A percentile compares a stretch with the other conserved stretches of the same genome.
phyloP scores from a whole-genome alignment of 2,113 vertebrate genomes.

The Lepisosteus oculatus region DNA sequence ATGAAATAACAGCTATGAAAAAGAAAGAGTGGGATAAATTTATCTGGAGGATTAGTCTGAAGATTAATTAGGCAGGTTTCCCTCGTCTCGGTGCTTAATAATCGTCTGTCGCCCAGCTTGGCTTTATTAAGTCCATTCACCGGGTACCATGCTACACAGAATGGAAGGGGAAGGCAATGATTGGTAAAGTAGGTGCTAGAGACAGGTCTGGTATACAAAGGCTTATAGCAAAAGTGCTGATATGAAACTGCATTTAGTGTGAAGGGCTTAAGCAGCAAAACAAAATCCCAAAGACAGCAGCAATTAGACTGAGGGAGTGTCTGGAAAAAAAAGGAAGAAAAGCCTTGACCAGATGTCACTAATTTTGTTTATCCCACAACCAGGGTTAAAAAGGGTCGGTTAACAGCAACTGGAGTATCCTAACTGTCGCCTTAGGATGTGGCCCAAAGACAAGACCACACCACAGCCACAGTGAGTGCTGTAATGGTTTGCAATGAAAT shows the following conservation, averaged over 20 bases:
- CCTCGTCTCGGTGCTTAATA: neutral
- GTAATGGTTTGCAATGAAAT: neutral
- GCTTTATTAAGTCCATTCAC: constrained; percentile 1
- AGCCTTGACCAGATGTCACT: neutral
- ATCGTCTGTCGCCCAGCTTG: constrained; percentile 9
- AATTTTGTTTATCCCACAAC: neutral
- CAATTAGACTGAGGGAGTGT: no score
- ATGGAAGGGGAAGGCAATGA: no score
- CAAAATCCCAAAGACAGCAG: neutral
- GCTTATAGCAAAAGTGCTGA: neutral
- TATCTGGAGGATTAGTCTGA: constrained; percentile 41
- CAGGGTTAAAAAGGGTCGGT: neutral
- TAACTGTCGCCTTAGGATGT: neutral
- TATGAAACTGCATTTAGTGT: neutral
- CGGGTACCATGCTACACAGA: neutral
- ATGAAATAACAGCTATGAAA: constrained; percentile 20
- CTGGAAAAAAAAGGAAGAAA: no score
- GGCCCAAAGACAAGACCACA: neutral
- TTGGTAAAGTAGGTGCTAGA: constrained; percentile 33
- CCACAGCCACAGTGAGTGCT: neutral
- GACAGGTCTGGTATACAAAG: constrained; percentile 31
- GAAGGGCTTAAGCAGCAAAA: neutral
- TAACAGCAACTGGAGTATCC: no score
- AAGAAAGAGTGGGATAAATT: constrained; percentile 39
- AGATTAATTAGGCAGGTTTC: constrained; percentile 20